Evolutionary conservation across 2,888 invertebrate species (phyloP).

Genomic region (Xylota sylvarum): DNA sequence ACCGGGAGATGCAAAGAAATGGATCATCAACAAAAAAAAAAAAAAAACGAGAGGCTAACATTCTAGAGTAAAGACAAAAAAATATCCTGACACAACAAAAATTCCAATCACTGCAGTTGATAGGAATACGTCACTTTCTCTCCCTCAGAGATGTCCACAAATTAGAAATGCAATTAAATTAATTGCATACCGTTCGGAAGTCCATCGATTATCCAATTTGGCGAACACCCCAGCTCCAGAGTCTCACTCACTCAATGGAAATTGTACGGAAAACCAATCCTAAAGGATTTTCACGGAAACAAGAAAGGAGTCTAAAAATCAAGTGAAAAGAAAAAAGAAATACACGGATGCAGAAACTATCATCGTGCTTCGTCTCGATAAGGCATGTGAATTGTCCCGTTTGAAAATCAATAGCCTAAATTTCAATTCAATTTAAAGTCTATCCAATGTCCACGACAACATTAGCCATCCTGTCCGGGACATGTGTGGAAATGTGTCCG

Average conservation of each 20-base stretch:
- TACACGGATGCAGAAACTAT: constrained; percentile 29
- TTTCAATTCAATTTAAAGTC: constrained; percentile 71
- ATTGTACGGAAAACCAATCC: constrained; percentile 48
- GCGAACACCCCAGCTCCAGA: constrained; percentile 20
- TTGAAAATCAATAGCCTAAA: constrained; percentile 73
- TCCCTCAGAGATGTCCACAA: constrained; percentile 63
- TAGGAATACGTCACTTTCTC: constrained; percentile 59
- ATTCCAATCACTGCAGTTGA: constrained; percentile 55
- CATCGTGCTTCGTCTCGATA: constrained; percentile 22
- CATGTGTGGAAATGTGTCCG: constrained; percentile 61
- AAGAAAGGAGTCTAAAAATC: constrained; percentile 1
- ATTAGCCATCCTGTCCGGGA: constrained; percentile 62
- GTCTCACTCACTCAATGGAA: constrained; percentile 29
- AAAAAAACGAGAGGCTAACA: background rate
- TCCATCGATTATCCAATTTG: constrained; percentile 73
- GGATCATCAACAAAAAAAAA: constrained; percentile 17
- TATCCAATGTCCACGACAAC: constrained; percentile 53
- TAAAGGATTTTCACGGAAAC: constrained; percentile 44
- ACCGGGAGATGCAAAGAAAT: background rate
- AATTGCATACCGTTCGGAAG: constrained; percentile 66
- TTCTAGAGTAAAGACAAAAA: background rate
- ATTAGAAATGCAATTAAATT: constrained; percentile 76
- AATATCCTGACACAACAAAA: constrained; percentile 44
- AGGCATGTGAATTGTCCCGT: constrained; percentile 43
- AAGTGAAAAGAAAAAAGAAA: constrained; percentile 8